A percentile compares a stretch with the other conserved stretches of the same genome.
These are phyloP conservation scores for Drosophila bifasciata DNA, from an alignment of 1,140 invertebrate species.

Conservation along the genomic window DNA sequence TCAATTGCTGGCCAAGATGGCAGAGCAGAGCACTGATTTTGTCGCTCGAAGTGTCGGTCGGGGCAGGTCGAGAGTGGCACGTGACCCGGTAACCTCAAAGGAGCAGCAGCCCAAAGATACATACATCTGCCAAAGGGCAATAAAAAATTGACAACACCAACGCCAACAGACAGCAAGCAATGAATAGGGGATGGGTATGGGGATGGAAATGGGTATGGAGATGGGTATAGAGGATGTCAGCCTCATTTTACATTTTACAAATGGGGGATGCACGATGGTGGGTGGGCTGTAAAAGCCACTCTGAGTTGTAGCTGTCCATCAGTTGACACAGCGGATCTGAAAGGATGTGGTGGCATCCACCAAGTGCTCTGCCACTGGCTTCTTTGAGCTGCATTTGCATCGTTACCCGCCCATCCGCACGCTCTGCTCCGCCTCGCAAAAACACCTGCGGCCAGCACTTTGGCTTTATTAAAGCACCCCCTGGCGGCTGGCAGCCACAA, in stretches of 20 bases:
- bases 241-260: slow-evolving; percentile 11
- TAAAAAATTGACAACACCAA: slow-evolving; percentile 75
- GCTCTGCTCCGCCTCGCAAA: slow-evolving; percentile 6
- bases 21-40: slow-evolving; percentile 53
- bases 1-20: slow-evolving; percentile 70
- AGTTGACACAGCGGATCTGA: slow-evolving; percentile 47
- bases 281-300: background rate
- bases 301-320: slow-evolving; percentile 38
- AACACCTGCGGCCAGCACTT: slow-evolving; percentile 67
- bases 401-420: slow-evolving; percentile 20
- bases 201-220: background rate
- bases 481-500: slow-evolving; percentile 3
- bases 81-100: slow-evolving; percentile 78
- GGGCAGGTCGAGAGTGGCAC: slow-evolving; percentile 56
- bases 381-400: slow-evolving; percentile 54
- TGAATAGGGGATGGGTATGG: background rate
- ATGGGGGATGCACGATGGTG: background rate
- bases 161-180: slow-evolving; percentile 41
- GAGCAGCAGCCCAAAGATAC: slow-evolving; percentile 29
- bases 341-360: slow-evolving; percentile 39
- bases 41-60: slow-evolving; percentile 33
- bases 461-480: slow-evolving; percentile 64
- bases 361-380: slow-evolving; percentile 31
- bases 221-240: background rate
- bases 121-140: slow-evolving; percentile 67